Base-by-base conservation (phyloP, 1,140 invertebrate genomes). In the Stegodyphus mimosarum region DNA sequence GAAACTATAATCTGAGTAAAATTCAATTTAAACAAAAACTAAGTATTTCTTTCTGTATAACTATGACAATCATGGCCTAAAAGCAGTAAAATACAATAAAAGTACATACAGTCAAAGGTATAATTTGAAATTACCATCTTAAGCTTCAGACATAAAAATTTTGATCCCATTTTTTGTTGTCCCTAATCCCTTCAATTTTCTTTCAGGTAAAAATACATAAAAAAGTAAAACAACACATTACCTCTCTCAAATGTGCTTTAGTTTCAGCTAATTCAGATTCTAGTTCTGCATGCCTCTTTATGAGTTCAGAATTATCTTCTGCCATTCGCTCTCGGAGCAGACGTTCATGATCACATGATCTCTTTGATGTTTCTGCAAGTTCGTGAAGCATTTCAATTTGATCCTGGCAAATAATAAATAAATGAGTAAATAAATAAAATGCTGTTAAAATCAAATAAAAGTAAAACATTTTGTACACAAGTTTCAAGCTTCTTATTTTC, bases 261-360 rank as follows among this genome's bases (percentile, higher is more conserved):
- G 48, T 51, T 64, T 77, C 83, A 13, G 74, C 83, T n/a, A 86
- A 64, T 66, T 86, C 83, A 10, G 83, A 6, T 71, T 86, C 83
- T 48, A 78, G 33, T 71, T 86, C 69, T 48, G 83, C 73, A 78
- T 86, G 75, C 48, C 83, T 70, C 6, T 78, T 77, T 7, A 86
- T 86, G 9, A 86, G 70, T 10, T 77, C 69, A 7, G 18, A 49
- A 52, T 86, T 86, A 50, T 86, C 83, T 72, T 77, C 51, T 15
- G 75, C 55, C 15, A 86, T 48, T 5, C 75, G 66, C n/a, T 77
- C 75, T 53, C 69, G 52, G 13, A 86, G 52, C 33, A 86, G n/a
- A 10, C 67, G 33, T 64, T 86, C 83, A 72, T 86, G 83, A 71
- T 71, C 73, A 15, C 17, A 13, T 10, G 75, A 50, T 72, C 83